Evolutionary conservation across 2,797 vertebrate species (phyloP), one percentile per base, ranked within the genome.

Genomic region (Dendrocincla fuliginosa): DNA sequence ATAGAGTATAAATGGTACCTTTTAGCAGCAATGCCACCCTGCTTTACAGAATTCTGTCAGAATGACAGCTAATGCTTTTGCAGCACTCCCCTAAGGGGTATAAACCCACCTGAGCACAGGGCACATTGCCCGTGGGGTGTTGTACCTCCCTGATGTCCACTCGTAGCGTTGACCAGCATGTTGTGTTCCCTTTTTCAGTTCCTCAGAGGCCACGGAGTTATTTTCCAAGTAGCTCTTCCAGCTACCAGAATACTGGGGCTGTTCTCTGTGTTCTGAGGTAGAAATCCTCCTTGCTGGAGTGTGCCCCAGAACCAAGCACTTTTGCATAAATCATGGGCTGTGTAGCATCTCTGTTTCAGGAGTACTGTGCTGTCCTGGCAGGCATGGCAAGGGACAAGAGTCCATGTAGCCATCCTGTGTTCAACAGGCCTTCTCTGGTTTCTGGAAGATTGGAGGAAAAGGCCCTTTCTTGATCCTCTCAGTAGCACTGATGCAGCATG

Each of bases 251-350:
- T 65, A 68, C 7, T 32, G 44, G 14, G 33, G 13, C 2, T 0
- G 0, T 52, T 86, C 53, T 44, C 3, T 32, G 13, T 74, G 41
- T 59, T 73, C 60, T 0, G 0, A n/a, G 16, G 27, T 35, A 42
- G 49, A 76, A 87, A 30, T 60, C 17, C 16, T 71, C 61, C 52
- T 78, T 68, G 32, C 67, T 64, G 24, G 59, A 57, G 49, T 42
- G 18, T 33, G 68, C 20, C 39, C 18, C 15, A 57, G 50, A 57
- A 16, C 5, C 13, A 39, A 32, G 37, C 47, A 28, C 39, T 60
- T 78, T 41, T 64, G n/a, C 27, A 50, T 59, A 75, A 57, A 33
- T 23, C 27, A 23, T 0, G 1, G 25, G 37, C 25, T 28, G 3
- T 64, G 49, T 42, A 81, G 15, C 12, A 5, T 46, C 30, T 68